Percentiles rank a stretch among this genome's conserved stretches.
Conservation (phyloP, 2,888 invertebrate species). For the Drosophila monieri region DNA sequence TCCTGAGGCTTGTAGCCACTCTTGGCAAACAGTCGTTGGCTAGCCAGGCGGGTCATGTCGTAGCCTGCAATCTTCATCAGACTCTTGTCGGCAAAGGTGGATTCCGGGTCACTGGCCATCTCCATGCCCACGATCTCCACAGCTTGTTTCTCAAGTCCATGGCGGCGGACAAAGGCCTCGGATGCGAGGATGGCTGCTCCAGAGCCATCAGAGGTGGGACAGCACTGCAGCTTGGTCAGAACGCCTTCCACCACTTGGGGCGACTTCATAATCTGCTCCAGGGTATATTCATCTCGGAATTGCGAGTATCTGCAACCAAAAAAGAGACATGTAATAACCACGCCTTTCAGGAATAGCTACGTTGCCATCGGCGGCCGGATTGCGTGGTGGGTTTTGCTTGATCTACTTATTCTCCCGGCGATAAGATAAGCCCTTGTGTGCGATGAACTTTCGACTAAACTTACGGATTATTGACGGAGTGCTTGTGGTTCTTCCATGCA, state of each 20-base stretch:
- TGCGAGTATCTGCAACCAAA: constrained; percentile 90
- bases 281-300: constrained; percentile 94
- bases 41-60: constrained; percentile 95
- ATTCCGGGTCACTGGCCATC: constrained; percentile 96
- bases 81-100: constrained; percentile 88
- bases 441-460: constrained; percentile 66
- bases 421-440: constrained; percentile 52
- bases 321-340: background rate
- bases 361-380: constrained; percentile 3
- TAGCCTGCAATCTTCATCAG: constrained; percentile 88
- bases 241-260: constrained; percentile 95
- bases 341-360: background rate
- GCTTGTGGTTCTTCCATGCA: constrained; percentile 98
- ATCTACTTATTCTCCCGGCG: constrained; percentile 21
- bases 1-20: constrained; percentile 91
- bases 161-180: constrained; percentile 93
- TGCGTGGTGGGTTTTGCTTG: constrained; percentile 19
- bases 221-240: constrained; percentile 98
- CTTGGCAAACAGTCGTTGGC: constrained; percentile 90
- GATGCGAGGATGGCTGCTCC: constrained; percentile 96
- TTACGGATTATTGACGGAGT: constrained; percentile 97
- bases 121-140: constrained; percentile 98
- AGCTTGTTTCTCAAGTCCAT: constrained; percentile 93
- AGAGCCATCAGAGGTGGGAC: constrained; percentile 99
- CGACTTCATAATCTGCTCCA: constrained; percentile 95